Percentiles rank a stretch among this genome's conserved stretches.
Evolutionary conservation across 1,140 invertebrate species (phyloP).

Genomic region (Drosophila punjabiensis): DNA sequence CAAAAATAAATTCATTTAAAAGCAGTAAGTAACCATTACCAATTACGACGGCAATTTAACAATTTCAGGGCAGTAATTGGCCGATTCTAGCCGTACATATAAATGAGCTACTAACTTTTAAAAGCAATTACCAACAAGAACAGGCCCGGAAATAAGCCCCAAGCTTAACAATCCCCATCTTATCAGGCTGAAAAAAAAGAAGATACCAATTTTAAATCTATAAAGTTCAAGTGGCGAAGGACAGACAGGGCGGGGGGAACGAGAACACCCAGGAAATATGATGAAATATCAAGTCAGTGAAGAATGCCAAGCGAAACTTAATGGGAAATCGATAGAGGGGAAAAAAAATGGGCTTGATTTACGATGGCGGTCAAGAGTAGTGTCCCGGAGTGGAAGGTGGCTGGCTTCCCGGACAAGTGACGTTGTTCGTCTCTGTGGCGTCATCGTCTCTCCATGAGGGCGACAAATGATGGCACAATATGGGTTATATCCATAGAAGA

Average conservation of each 20-base stretch:
- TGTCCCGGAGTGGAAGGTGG: background rate
- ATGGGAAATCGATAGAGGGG: slow-evolving; percentile 71
- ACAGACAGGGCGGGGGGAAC: background rate
- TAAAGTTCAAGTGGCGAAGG: slow-evolving; percentile 14
- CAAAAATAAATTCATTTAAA: slow-evolving; percentile 25
- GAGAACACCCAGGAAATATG: slow-evolving; percentile 14
- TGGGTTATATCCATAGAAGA: slow-evolving; percentile 2
- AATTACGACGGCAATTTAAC: slow-evolving; percentile 28
- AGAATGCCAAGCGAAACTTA: slow-evolving; percentile 76
- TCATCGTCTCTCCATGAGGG: slow-evolving; percentile 10
- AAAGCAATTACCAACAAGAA: slow-evolving; percentile 4
- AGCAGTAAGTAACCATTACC: background rate
- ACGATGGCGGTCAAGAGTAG: slow-evolving; percentile 22
- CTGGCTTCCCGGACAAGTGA: slow-evolving; percentile 5
- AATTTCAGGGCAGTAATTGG: slow-evolving; percentile 22
- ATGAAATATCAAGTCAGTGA: slow-evolving; percentile 50
- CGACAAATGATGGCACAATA: slow-evolving; percentile 25
- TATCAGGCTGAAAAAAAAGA: slow-evolving; percentile 1
- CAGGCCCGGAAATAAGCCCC: background rate
- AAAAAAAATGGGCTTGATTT: slow-evolving; percentile 41
- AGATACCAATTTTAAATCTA: slow-evolving; percentile 28
- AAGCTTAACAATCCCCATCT: background rate
- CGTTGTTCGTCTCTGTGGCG: slow-evolving; percentile 14
- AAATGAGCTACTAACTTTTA: slow-evolving; percentile 27
- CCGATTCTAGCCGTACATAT: background rate